phyloP scores from a whole-genome alignment of 64 coral and sea anemone species.

The Stichodactyla helianthus region DNA sequence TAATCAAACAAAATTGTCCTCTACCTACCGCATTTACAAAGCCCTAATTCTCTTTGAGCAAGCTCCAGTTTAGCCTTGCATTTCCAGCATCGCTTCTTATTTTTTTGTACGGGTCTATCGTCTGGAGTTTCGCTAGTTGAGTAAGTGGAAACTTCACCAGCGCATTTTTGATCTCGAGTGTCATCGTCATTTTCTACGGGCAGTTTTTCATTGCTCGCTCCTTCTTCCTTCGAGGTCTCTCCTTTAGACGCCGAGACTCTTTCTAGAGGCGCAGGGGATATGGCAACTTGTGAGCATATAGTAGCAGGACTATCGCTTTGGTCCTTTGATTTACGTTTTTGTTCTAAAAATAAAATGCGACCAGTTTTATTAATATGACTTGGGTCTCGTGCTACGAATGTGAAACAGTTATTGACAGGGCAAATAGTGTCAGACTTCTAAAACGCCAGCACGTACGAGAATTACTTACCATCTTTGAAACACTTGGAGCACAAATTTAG shows the following conservation, averaged over 20 bases:
- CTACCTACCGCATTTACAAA: conserved; percentile 76
- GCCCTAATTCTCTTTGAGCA: conserved; percentile 76
- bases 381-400: not conserved
- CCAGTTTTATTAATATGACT: conserved; percentile 6
- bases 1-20: not conserved
- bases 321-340: conserved; percentile 17
- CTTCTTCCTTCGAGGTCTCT: conserved; percentile 37
- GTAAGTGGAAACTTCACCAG: not conserved
- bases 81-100: conserved; percentile 78
- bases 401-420: not conserved
- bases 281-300: conserved; percentile 24
- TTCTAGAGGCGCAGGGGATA: not conserved
- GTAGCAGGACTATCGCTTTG: conserved; percentile 22
- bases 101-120: conserved; percentile 69
- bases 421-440: not conserved
- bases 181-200: conserved; percentile 19
- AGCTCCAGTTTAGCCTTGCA: conserved; percentile 89
- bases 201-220: conserved; percentile 12
- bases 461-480: conserved; percentile 75
- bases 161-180: conserved; percentile 5
- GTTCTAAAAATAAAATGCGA: not conserved
- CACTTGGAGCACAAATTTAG: conserved; percentile 93
- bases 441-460: not conserved
- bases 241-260: conserved; percentile 26
- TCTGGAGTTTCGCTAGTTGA: conserved; percentile 22